Base-by-base conservation (phyloP, 2,797 vertebrate species). In the Hipposideros larvatus region DNA sequence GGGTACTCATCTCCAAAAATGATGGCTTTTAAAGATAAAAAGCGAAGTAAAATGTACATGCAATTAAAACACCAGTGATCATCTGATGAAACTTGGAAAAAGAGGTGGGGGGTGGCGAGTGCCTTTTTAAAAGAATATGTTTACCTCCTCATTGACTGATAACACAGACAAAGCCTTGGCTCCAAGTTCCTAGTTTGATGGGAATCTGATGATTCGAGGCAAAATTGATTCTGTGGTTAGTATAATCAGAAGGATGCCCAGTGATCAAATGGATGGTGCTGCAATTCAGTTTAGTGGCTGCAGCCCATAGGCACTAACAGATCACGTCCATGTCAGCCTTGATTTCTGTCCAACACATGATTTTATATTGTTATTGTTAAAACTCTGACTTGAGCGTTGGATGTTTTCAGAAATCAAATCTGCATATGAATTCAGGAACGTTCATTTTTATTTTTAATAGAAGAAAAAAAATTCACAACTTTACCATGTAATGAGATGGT, bases 11-110 rank as follows among this genome's bases (percentile, higher is more conserved):
- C 4, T 46, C n/a, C 5, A 70, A 63, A 94, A 82, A 16, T 10
- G 18, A 70, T 65, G 31, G 46, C 37, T 48, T 91, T 89, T 89
- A 91, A 96, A 95, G n/a, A 88, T 77, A 65, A 91, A 93, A 91
- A 74, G 19, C 31, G 74, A 68, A 78, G 18, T 68, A 41, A 96
- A 91, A 57, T 70, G 51, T 16, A 75, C 18, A 26, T 41, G 31
- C 34, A 79, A 63, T 66, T 53, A 43, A 93, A 96, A 57, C 2
- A 78, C 28, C 43, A 59, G 34, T 28, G 18, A 79, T 65, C 14
- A 74, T 34, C 68, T 95, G 65, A 48, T 85, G 79, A 80, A 68
- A 43, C 34, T 87, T 83, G 16, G 14, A 55, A 55, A 73, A 68
- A 34, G 7, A 28, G 71, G 48, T 7, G 3, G 14, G 10, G 26